Percentiles rank a stretch among this genome's conserved stretches.
These are phyloP conservation scores for Manis pentadactyla DNA, from an alignment of 2,797 vertebrate genomes.

Conservation along the genomic window DNA sequence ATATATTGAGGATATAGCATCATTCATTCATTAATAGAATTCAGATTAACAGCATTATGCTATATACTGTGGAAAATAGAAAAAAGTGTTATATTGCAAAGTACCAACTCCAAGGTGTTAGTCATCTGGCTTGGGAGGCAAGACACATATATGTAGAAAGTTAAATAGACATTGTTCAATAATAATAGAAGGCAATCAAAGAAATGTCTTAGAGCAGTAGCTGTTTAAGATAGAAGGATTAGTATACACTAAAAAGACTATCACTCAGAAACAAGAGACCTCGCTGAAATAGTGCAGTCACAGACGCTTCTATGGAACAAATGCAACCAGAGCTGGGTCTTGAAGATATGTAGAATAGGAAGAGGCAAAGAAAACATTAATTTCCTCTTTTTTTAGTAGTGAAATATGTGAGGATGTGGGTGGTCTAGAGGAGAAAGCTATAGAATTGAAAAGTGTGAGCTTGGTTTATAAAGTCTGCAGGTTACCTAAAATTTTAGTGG, in stretches of 20 bases:
- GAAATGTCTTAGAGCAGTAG: background rate
- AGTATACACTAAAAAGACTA: background rate
- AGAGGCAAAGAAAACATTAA: background rate
- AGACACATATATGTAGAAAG: background rate
- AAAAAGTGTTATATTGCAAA: background rate
- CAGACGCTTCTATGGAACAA: background rate
- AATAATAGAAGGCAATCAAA: background rate
- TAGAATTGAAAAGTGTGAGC: background rate
- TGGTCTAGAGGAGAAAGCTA: background rate
- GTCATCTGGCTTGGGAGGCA: background rate
- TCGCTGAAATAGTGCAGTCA: background rate
- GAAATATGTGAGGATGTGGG: background rate
- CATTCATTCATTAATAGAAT: background rate
- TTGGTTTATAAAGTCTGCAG: background rate
- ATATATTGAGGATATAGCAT: background rate
- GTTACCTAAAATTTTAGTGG: slow-evolving; percentile 14
- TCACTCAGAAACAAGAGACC: background rate
- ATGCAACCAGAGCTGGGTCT: background rate
- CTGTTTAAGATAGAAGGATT: background rate
- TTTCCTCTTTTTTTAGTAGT: background rate
- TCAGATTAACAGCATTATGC: background rate
- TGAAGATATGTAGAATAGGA: background rate
- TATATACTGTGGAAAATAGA: background rate
- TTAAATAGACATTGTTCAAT: background rate
- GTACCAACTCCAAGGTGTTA: background rate